phyloP scores from a whole-genome alignment of 2,113 vertebrate species.

The Morone chrysops region DNA sequence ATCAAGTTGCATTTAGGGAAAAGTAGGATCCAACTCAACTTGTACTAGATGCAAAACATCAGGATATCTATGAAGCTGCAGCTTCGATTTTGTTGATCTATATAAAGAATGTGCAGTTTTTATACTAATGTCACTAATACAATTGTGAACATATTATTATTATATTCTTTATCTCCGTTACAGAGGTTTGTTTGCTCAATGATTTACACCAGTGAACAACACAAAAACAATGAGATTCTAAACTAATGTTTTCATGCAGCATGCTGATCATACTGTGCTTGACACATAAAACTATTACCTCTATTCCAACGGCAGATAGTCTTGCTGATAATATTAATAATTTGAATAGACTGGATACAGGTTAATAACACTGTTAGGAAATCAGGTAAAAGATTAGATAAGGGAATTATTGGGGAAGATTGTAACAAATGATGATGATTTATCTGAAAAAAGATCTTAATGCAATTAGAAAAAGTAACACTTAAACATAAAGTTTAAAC shows the following conservation, averaged over 20 bases:
- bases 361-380: not conserved
- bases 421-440: not conserved
- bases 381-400: not conserved
- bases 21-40: not conserved
- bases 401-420: not conserved
- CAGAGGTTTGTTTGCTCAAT: not conserved
- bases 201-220: not conserved
- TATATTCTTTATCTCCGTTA: not conserved
- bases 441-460: slow-evolving; percentile 7
- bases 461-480: slow-evolving; percentile 16
- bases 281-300: slow-evolving; percentile 11
- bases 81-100: not conserved
- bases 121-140: not conserved
- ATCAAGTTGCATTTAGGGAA: not conserved
- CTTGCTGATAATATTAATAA: not conserved
- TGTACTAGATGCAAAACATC: no score
- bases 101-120: not conserved
- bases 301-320: not conserved
- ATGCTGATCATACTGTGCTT: not conserved
- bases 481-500: slow-evolving; percentile 18
- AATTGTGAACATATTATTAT: not conserved
- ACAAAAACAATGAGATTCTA: not conserved
- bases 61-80: not conserved
- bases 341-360: not conserved
- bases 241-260: not conserved